Evolutionary conservation across 2,888 invertebrate species (phyloP), one percentile per base, ranked within the genome.

Genomic region (Liposcelis brunnea): DNA sequence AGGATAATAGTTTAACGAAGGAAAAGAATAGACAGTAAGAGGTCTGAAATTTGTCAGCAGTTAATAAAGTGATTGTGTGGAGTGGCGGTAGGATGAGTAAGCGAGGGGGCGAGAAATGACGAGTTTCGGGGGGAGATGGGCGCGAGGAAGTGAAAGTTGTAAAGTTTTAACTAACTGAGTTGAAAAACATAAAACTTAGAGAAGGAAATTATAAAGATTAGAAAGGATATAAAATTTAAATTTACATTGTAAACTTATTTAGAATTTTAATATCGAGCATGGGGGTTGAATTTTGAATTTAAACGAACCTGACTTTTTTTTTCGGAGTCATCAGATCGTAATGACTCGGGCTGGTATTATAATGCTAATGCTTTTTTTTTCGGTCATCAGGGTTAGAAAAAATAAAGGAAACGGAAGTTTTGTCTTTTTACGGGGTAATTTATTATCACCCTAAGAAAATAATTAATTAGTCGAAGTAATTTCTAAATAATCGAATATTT

Each of bases 171-270:
- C 40, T 40, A 40, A 40, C 40, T 40, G 19, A 40, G 19, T 40
- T 40, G 40, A 40, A 40, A 40, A 40, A 40, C 40, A 40, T 40
- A 40, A 40, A 40, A 40, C 40, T 40, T 40, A 40, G 40, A 18
- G 19, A 40, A 40, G 40, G 40, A 40, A 40, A 40, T 40, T 40
- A 40, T 40, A 40, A 19, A 40, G 40, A 40, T 40, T 40, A 40
- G 40, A 19, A 21, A 14, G 40, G 40, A 40, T 40, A 19, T 40
- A 40, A 40, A 40, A 40, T 40, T 40, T 40, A 40, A 40, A 40
- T 40, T 40, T 40, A 40, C 40, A 40, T 40, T 40, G 40, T 40
- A 40, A 19, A 40, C 40, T 40, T 40, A 40, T 40, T 40, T 40
- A 14, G 40, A 40, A 40, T 40, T 40, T 40, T 40, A 40, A 40